A percentile compares a stretch with the other conserved stretches of the same genome.
Evolutionary conservation across 2,113 vertebrate genomes (phyloP).

Genomic region (Seriola rivoliana): DNA sequence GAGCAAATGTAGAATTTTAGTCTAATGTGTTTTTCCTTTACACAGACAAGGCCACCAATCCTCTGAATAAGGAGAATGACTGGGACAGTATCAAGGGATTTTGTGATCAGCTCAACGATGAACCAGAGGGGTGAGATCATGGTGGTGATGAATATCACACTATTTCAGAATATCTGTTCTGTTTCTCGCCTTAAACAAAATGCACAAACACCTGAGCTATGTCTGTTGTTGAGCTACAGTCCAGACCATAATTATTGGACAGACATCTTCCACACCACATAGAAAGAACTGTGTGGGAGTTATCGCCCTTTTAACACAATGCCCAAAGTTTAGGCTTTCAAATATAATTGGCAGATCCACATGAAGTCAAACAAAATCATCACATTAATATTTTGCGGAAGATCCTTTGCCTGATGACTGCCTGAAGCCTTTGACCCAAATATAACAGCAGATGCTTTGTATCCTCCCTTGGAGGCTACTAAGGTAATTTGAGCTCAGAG

Average conservation of each 20-base stretch:
- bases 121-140: slow-evolving; percentile 91
- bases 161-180: not conserved
- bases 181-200: not conserved
- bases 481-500: not conserved
- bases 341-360: not conserved
- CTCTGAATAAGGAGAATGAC: slow-evolving; percentile 93
- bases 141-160: not conserved
- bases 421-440: not conserved
- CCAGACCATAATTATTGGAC: not conserved
- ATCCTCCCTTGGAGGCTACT: not conserved
- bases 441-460: not conserved
- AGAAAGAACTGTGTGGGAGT: not conserved
- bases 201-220: not conserved
- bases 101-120: slow-evolving; percentile 94
- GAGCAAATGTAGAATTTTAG: not conserved
- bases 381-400: not conserved
- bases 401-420: not conserved
- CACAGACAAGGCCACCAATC: slow-evolving; percentile 95
- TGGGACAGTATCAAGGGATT: slow-evolving; percentile 93
- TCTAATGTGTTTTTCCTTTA: not conserved
- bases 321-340: not conserved
- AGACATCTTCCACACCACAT: not conserved
- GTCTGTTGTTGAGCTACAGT: not conserved
- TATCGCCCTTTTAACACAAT: not conserved
- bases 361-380: not conserved